phyloP scores from a whole-genome alignment of 2,888 invertebrate species.

The Drosophila neoperkinsi region DNA sequence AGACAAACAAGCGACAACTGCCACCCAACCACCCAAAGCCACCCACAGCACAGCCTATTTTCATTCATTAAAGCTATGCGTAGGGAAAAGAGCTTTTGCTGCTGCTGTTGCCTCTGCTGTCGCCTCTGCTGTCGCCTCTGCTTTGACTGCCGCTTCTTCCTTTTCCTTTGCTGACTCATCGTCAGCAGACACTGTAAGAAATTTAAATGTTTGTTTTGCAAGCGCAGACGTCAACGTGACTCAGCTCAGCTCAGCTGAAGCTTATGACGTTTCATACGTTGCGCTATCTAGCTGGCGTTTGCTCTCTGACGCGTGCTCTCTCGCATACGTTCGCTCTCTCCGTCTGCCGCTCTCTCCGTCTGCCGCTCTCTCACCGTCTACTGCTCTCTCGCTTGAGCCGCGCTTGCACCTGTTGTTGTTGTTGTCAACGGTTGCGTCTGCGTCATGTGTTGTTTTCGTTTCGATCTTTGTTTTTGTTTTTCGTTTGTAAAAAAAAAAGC shows the following conservation, averaged over 20 bases:
- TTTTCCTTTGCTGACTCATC: constrained; percentile 15
- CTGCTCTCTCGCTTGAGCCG: constrained; percentile 17
- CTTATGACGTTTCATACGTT: constrained; percentile 40
- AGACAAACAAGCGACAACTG: constrained; percentile 49
- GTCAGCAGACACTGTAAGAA: constrained; percentile 9
- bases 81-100: constrained; percentile 63
- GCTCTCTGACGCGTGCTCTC: constrained; percentile 2
- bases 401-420: constrained; percentile 27
- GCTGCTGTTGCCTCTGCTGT: too few species aligned
- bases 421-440: constrained; percentile 9
- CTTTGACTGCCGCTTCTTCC: constrained; percentile 7
- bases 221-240: constrained; percentile 44
- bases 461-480: constrained; percentile 51
- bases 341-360: not conserved
- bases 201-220: constrained; percentile 25
- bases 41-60: constrained; percentile 44
- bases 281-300: not conserved
- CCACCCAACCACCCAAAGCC: constrained; percentile 21
- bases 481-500: constrained; percentile 48
- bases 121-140: constrained; percentile 18
- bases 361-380: not conserved
- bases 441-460: constrained; percentile 39
- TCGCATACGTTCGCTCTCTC: not conserved
- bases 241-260: constrained; percentile 51
- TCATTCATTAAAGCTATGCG: constrained; percentile 77